Conservation (phyloP, 2,113 vertebrate species). For the Dasypus novemcinctus region DNA sequence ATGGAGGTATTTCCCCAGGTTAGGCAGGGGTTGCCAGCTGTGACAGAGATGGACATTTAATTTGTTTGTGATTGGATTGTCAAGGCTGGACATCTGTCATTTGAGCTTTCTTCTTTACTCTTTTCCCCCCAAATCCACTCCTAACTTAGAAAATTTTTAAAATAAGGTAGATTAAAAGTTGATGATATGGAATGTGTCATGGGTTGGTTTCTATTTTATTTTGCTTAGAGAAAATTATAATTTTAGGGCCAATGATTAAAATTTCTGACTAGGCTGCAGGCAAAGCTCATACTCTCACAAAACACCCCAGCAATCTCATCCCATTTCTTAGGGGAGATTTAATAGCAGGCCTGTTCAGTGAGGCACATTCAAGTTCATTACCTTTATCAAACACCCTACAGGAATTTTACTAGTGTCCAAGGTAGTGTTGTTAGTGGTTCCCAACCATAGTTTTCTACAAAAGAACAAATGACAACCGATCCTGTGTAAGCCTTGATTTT, state of each 20-base stretch:
- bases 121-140: constrained; percentile 29
- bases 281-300: constrained; percentile 56
- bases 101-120: constrained; percentile 57
- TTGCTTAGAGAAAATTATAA: constrained; percentile 60
- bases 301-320: constrained; percentile 44
- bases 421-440: constrained; percentile 38
- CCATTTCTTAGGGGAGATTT: constrained; percentile 65
- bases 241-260: constrained; percentile 46
- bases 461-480: constrained; percentile 43
- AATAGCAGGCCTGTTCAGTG: constrained; percentile 63
- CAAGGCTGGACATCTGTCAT: constrained; percentile 61
- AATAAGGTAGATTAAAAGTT: constrained; percentile 57
- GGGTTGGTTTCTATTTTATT: constrained; percentile 60
- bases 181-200: background rate
- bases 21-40: constrained; percentile 55
- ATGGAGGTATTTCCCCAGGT: constrained; percentile 6
- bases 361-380: constrained; percentile 66
- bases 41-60: constrained; percentile 70
- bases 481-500: background rate
- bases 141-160: constrained; percentile 53
- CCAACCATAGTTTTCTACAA: constrained; percentile 27
- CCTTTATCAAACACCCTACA: constrained; percentile 65
- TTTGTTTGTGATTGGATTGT: constrained; percentile 73
- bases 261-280: constrained; percentile 14
- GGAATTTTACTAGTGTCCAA: constrained; percentile 63